These are phyloP conservation scores for Pelodiscus sinensis DNA, from an alignment of 2,113 vertebrate species.

Conservation along the genomic window DNA sequence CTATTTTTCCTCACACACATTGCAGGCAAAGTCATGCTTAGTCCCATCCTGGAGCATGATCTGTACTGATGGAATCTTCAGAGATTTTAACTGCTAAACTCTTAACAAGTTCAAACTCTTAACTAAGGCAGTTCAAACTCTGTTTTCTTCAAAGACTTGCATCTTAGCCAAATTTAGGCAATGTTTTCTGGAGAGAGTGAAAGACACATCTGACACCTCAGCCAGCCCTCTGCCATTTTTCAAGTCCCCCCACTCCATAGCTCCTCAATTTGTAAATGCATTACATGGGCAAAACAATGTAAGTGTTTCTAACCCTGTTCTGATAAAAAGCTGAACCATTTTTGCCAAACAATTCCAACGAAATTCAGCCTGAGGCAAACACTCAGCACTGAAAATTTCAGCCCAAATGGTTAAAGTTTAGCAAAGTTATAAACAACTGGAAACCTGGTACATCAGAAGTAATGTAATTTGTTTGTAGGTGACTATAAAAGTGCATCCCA, in stretches of 20 bases:
- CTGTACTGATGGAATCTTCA: neutral
- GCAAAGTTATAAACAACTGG: slow-evolving; percentile 26
- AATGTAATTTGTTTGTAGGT: no score
- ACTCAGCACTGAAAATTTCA: neutral
- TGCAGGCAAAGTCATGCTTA: neutral
- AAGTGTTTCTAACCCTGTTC: neutral
- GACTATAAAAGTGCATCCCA: no score
- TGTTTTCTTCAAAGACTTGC: neutral
- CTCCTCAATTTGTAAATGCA: neutral
- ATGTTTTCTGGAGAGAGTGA: neutral
- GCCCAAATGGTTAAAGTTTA: neutral
- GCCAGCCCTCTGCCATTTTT: neutral
- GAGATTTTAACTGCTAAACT: neutral
- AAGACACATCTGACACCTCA: neutral
- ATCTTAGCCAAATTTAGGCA: neutral
- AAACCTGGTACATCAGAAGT: neutral
- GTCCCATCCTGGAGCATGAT: neutral
- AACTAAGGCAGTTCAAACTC: neutral
- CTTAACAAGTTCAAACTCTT: neutral
- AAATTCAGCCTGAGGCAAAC: neutral
- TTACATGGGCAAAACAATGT: neutral
- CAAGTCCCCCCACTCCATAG: neutral
- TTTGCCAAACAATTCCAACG: neutral
- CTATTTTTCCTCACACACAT: neutral
- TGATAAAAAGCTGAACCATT: neutral